Evolutionary conservation across 2,797 vertebrate genomes (phyloP).

Genomic region (Muscicapa striata): DNA sequence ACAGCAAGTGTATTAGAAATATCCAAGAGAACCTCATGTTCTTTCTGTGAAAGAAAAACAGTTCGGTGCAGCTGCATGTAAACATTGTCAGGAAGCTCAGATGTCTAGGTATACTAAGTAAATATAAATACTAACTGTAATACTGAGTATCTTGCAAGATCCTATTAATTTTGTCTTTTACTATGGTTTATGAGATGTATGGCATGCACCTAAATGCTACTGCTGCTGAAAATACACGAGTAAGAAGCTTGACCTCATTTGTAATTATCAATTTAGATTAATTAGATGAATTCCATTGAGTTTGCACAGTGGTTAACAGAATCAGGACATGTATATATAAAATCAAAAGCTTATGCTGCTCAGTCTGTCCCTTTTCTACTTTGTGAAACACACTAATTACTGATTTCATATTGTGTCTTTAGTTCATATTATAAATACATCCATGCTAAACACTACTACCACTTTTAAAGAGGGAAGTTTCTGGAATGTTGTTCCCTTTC

Average conservation of each 20-base stretch:
- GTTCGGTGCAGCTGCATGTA: background rate
- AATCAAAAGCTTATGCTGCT: background rate
- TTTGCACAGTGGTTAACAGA: background rate
- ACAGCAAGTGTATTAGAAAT: conserved; percentile 69
- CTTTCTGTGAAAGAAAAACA: conserved; percentile 24
- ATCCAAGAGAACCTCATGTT: conserved; percentile 81
- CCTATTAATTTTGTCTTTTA: background rate
- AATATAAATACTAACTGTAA: background rate
- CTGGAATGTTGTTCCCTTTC: background rate
- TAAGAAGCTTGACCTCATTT: background rate
- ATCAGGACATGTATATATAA: background rate
- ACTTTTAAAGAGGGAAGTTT: background rate
- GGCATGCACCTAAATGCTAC: background rate
- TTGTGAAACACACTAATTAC: background rate
- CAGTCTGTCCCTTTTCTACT: background rate
- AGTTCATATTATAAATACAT: background rate
- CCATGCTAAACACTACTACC: background rate
- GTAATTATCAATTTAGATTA: background rate
- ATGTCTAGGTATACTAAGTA: background rate
- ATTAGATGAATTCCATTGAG: background rate
- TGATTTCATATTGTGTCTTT: background rate
- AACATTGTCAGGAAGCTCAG: background rate
- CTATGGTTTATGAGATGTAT: background rate
- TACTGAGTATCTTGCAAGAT: background rate
- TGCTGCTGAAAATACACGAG: background rate